These are phyloP conservation scores for Collichthys lucidus DNA, from an alignment of 2,113 vertebrate genomes.

Conservation along the genomic window DNA sequence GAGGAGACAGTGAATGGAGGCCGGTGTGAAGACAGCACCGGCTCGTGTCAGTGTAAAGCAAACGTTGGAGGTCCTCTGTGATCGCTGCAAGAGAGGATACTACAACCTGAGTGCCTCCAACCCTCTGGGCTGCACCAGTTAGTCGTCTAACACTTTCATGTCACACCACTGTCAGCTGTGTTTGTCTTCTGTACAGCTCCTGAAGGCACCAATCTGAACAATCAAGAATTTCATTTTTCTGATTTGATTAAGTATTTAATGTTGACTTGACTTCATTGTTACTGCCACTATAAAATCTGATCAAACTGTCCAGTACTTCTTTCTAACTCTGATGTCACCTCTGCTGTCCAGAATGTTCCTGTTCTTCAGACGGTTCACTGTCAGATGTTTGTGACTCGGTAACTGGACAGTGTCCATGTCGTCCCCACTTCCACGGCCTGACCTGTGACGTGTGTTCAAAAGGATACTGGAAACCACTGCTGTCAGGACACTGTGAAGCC, in stretches of 20 bases:
- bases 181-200: neutral
- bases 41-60: slow-evolving; percentile 90
- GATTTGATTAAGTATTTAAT: neutral
- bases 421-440: slow-evolving; percentile 86
- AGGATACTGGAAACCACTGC: slow-evolving; percentile 88
- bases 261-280: neutral
- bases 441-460: slow-evolving; percentile 88
- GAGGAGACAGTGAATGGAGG: slow-evolving; percentile 85
- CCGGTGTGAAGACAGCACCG: slow-evolving; percentile 84
- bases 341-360: slow-evolving; percentile 87
- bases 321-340: neutral
- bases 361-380: slow-evolving; percentile 83
- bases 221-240: no score
- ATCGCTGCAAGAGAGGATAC: slow-evolving; percentile 90
- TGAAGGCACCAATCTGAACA: no score
- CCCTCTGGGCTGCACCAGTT: slow-evolving; percentile 90
- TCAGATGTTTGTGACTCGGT: slow-evolving; percentile 82
- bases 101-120: slow-evolving; percentile 85
- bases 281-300: neutral
- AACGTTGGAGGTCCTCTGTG: slow-evolving; percentile 91
- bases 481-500: slow-evolving; percentile 83
- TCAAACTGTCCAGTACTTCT: neutral
- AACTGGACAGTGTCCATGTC: slow-evolving; percentile 89
- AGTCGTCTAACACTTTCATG: slow-evolving; percentile 70
- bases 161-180: no score